A percentile compares a stretch with the other conserved stretches of the same genome.
Conservation (phyloP, 2,888 invertebrate genomes). For the Smittia aterrima region DNA sequence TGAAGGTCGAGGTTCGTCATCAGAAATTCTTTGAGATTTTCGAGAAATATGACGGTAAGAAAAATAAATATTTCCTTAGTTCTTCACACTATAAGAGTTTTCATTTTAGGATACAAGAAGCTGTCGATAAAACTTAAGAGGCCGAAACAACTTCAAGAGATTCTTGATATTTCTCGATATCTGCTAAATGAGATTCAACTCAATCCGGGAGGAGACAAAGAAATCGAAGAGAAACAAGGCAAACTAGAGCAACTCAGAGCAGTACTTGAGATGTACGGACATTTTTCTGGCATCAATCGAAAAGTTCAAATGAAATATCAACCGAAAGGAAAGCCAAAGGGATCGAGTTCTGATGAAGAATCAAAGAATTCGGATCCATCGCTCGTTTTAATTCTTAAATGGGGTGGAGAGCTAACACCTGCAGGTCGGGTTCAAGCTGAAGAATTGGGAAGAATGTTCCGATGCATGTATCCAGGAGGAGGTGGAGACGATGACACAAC, state of each 20-base stretch:
- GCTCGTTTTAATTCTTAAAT: conserved; percentile 93
- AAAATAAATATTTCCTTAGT: too few relatives aligned
- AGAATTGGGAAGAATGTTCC: conserved; percentile 94
- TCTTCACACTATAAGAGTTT: too few relatives aligned
- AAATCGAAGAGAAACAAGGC: conserved; percentile 94
- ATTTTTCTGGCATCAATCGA: conserved; percentile 99
- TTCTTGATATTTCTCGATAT: conserved; percentile 92
- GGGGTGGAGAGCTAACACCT: conserved; percentile 99
- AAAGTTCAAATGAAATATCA: conserved; percentile 99
- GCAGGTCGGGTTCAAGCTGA: conserved; percentile 97
- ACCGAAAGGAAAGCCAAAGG: conserved; percentile 86
- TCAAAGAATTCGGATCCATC: conserved; percentile 70
- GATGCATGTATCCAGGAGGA: conserved; percentile 99
- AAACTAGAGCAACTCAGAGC: conserved; percentile 97
- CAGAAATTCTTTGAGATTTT: conserved; percentile 99
- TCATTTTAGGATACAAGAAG: conserved; percentile 79
- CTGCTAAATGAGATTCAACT: conserved; percentile 86
- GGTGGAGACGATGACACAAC: conserved; percentile 91
- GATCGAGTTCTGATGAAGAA: conserved; percentile 88
- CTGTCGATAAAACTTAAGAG: conserved; percentile 97
- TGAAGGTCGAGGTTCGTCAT: conserved; percentile 99
- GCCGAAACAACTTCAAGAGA: conserved; percentile 96
- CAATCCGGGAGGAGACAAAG: conserved; percentile 75
- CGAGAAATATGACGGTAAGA: conserved; percentile 95
- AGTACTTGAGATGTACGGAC: conserved; percentile 99